Evolutionary conservation across 1,140 invertebrate species (phyloP).

Genomic region (Bombus breviceps): DNA sequence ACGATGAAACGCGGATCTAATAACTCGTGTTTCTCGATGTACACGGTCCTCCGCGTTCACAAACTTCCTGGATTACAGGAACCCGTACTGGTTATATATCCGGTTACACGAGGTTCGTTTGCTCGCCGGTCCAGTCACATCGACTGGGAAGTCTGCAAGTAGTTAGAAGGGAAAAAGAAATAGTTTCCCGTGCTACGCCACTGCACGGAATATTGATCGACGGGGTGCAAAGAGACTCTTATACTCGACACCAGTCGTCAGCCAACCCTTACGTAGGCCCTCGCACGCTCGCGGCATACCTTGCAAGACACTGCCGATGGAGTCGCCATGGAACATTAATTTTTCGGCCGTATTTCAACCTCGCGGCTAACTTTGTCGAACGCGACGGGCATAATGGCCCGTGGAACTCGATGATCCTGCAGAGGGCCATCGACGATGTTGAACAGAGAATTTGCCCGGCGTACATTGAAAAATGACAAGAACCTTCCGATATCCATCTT

Average conservation of each 20-base stretch:
- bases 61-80: background rate
- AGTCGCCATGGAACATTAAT: constrained; percentile 55
- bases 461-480: background rate
- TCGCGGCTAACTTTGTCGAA: background rate
- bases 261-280: constrained; percentile 64
- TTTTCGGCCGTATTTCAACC: constrained; percentile 27
- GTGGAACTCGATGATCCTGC: too few species aligned
- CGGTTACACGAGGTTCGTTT: background rate
- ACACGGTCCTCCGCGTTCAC: too few species aligned
- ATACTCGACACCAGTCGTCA: constrained; percentile 58
- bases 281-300: constrained; percentile 60
- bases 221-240: constrained; percentile 70
- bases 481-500: background rate
- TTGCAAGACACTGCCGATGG: constrained; percentile 14
- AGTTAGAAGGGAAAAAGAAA: constrained; percentile 58
- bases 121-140: background rate
- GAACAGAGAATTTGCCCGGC: background rate
- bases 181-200: constrained; percentile 72
- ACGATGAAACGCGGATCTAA: too few species aligned
- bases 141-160: background rate
- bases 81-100: background rate
- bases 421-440: background rate
- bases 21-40: too few species aligned
- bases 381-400: background rate
- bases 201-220: constrained; percentile 75